Base-by-base conservation (phyloP, 2,888 invertebrate species). In the Macaria liturata region DNA sequence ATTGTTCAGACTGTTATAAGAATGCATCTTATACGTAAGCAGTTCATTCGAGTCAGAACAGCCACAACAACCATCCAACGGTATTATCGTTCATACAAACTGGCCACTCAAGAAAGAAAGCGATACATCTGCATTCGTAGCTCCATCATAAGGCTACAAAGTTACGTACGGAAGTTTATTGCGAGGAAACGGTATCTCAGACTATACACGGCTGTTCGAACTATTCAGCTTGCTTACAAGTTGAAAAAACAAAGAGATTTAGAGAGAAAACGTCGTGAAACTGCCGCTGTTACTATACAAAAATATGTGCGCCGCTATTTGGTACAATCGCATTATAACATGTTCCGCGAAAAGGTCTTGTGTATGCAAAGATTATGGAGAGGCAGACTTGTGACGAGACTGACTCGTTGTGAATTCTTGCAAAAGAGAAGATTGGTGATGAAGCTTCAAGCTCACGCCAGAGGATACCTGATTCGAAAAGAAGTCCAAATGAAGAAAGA, bases 381-480 rank as follows among this genome's bases (percentile, higher is more conserved):
- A 70, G 86, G 86, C 3, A 87, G 82, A 65, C 65, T 84, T 20
- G 49, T 81, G 9, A 89, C 86, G 67, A 82, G 87, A 64, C 63
- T 78, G 59, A 67, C 86, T 61, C 86, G 79, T 57, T 81, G 76
- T 42, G 83, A 83, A 37, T 89, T 75, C 68, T 59, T 82, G 56
- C 81, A 84, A 54, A 86, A 83, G 70, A 81, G 71, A 68, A 69
- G 62, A 9, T 46, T 77, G 32, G 69, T 90, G 9, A 72, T 83
- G 3, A 80, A 78, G 67, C 61, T 94, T 59, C 92, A 93, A 68
- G 78, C 93, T 7, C 62, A 75, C 37, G 78, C 89, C 46, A 87
- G 94, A 69, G 92, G 94, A 49, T 84, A 88, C 71, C 70, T 93
- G 67, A 86, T 92, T 40, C 83, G 94, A 47, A 81, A 88, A 75